These are phyloP conservation scores for Falcaria lacertinaria DNA, from an alignment of 2,888 invertebrate genomes.

Conservation along the genomic window DNA sequence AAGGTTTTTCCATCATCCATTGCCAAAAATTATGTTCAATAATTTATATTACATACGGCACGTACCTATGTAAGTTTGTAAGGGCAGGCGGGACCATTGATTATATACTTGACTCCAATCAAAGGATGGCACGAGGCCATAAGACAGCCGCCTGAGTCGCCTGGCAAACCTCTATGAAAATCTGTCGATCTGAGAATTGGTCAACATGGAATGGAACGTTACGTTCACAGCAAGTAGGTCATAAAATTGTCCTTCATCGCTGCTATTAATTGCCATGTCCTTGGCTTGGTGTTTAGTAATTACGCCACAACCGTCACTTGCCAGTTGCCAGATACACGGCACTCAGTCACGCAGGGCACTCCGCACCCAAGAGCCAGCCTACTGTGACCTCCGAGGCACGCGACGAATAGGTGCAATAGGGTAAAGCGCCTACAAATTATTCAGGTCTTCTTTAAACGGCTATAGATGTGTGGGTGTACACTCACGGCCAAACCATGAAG, in stretches of 20 bases:
- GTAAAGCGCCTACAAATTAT: constrained; percentile 13
- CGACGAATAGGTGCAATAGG: constrained; percentile 5
- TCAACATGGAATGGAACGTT: too few relatives aligned
- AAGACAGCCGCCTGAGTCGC: too few relatives aligned
- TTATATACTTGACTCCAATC: too few relatives aligned
- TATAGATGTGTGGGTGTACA: constrained; percentile 52
- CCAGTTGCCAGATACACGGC: constrained; percentile 51
- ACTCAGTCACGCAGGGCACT: constrained; percentile 51
- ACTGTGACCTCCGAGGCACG: constrained; percentile 5
- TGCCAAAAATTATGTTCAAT: too few relatives aligned
- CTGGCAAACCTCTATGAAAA: too few relatives aligned
- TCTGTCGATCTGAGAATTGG: too few relatives aligned
- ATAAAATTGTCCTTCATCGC: constrained; percentile 40
- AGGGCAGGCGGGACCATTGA: too few relatives aligned
- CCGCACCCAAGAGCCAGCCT: constrained; percentile 17
- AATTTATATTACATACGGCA: too few relatives aligned
- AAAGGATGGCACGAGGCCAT: too few relatives aligned
- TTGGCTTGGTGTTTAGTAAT: constrained; percentile 47
- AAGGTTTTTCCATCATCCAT: too few relatives aligned
- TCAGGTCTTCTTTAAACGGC: constrained; percentile 32
- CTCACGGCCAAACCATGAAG: constrained; percentile 54
- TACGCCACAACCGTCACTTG: constrained; percentile 31
- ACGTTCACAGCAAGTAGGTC: constrained; percentile 10
- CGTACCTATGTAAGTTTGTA: too few relatives aligned
- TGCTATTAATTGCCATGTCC: constrained; percentile 28